phyloP scores from a whole-genome alignment of 2,113 vertebrate genomes.

The Boleophthalmus pectinirostris region DNA sequence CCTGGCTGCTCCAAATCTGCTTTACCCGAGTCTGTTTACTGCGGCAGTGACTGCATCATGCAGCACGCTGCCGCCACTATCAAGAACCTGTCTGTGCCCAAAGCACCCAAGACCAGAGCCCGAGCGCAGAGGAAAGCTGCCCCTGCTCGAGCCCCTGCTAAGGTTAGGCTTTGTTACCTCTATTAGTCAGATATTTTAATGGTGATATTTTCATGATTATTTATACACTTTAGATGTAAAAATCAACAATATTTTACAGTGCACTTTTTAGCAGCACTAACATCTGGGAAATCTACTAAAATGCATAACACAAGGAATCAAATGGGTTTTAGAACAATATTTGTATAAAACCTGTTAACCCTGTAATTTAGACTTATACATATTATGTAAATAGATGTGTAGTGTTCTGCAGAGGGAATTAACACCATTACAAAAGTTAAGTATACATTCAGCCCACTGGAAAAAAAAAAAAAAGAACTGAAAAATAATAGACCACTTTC shows the following conservation, averaged over 20 bases:
- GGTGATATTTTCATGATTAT: too few species aligned
- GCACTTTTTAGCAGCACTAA: too few species aligned
- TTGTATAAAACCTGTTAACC: too few species aligned
- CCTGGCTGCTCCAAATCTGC: constrained; percentile 85
- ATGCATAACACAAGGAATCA: too few species aligned
- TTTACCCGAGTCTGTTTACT: constrained; percentile 91
- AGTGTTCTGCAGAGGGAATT: neutral
- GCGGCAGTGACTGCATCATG: constrained; percentile 92
- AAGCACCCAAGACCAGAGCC: constrained; percentile 77
- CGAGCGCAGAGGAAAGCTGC: constrained; percentile 73
- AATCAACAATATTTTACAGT: too few species aligned
- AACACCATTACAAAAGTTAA: too few species aligned
- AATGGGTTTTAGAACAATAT: too few species aligned
- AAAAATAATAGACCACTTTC: neutral
- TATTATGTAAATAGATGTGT: neutral
- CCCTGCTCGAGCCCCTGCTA: constrained; percentile 66
- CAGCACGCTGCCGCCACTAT: constrained; percentile 91
- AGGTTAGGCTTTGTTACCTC: constrained; percentile 73
- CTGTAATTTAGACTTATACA: neutral
- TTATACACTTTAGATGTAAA: too few species aligned
- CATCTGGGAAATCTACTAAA: too few species aligned
- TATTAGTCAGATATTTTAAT: too few species aligned
- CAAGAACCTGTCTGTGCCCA: constrained; percentile 83
- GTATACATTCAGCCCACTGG: too few species aligned
- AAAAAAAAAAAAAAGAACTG: neutral